phyloP scores from a whole-genome alignment of 2,797 vertebrate genomes.

The Sebastes matsubarae region DNA sequence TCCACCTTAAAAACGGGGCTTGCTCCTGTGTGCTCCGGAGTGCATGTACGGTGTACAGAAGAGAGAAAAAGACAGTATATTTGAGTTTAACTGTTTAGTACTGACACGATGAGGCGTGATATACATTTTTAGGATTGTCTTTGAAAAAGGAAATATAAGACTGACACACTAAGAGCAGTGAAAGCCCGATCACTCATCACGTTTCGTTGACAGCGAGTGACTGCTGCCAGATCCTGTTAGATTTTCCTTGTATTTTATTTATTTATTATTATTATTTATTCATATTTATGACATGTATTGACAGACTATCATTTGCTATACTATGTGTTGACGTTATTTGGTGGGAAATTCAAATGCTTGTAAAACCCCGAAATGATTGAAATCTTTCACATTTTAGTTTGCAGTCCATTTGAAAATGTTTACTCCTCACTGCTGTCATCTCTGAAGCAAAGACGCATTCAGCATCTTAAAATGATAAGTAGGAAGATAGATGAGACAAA shows the following conservation, averaged over 20 bases:
- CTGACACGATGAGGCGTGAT: conserved; percentile 6
- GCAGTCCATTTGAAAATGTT: neutral
- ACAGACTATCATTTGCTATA: too few relatives aligned
- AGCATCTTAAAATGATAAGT: neutral
- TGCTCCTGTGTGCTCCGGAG: conserved; percentile 17
- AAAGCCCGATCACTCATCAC: neutral
- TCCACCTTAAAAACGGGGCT: conserved; percentile 56
- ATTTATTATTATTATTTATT: too few relatives aligned
- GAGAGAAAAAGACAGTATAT: neutral
- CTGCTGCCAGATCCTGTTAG: neutral
- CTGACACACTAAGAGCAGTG: neutral
- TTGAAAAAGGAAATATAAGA: neutral
- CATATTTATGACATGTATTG: too few relatives aligned
- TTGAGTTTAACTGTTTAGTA: conserved; percentile 10
- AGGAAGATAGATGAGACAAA: neutral
- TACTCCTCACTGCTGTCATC: neutral
- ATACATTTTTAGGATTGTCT: conserved; percentile 17
- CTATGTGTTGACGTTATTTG: neutral
- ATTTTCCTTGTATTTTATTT: neutral
- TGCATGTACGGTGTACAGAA: neutral
- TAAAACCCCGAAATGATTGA: neutral
- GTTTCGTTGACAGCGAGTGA: neutral
- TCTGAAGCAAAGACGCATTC: neutral
- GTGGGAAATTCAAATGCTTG: neutral
- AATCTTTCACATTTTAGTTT: neutral